Evolutionary conservation across 2,888 invertebrate species (phyloP), one percentile per base, ranked within the genome.

Genomic region (Cristatella mucedo): DNA sequence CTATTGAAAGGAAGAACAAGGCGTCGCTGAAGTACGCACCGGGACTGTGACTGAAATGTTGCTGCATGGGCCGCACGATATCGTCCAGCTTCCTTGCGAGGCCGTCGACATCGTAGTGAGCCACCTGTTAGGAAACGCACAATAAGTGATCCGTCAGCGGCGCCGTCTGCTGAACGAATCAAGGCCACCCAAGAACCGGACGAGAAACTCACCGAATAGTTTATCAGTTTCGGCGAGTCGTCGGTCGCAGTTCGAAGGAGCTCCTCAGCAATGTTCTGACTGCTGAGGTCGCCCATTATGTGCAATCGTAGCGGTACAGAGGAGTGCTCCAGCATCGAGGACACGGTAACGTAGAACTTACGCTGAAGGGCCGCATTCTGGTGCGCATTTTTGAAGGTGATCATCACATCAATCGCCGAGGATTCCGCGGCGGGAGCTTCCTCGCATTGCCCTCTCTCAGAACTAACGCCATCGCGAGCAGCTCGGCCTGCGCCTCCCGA

Each of bases 11-110:
- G 58, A 78, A 82, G 65, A 82, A 83, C 19, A 82, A 64, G 1
- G 78, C 76, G 63, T 80, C 78, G 49, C 77, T 77, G 58, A 81
- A 83, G 55, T 82, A 82, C 3, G 77, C 73, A 40, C 76, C 76
- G 33, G 76, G 75, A 52, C 73, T 74, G 41, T 76, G 76, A 44
- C 65, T 69, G 63, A 82, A 82, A 57, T 75, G 74, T 5, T 75
- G 74, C 47, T 76, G 76, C 74, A 82, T 74, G 19, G 73, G 71
- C 21, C 71, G 63, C 3, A 80, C 74, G 48, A 79, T 73, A 50
- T 74, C 74, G 29, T 71, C 67, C 40, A 79, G 69, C 50, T 72
- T 67, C 20, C 63, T 62, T 1, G 76, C 74, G 46, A 76, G 67
- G 38, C 71, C 64, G 49, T 74, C 71, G n/a, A n/a, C n/a, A n/a